phyloP scores from a whole-genome alignment of 1,140 invertebrate species.

The Geopemphigus sp. region DNA sequence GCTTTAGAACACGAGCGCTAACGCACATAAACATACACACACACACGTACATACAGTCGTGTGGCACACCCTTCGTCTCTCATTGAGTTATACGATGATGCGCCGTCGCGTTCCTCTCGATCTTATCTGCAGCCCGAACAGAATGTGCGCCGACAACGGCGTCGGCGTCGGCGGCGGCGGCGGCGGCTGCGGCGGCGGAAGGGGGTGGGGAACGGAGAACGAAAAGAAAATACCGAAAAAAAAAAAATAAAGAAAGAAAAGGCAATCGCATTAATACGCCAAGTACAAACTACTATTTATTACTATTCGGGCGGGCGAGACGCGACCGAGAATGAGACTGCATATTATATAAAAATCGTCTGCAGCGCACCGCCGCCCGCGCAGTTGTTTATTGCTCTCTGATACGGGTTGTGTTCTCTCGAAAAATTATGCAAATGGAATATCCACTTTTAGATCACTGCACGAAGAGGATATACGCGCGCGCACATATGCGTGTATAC shows the following conservation, averaged over 20 bases:
- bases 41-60: not conserved
- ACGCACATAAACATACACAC: not conserved
- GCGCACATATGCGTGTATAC: not conserved
- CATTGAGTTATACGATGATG: slow-evolving; percentile 44
- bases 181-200: no score
- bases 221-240: no score
- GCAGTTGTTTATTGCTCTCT: slow-evolving; percentile 43
- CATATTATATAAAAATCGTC: slow-evolving; percentile 45
- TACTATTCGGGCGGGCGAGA: slow-evolving; percentile 40
- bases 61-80: not conserved
- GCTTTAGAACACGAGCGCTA: not conserved
- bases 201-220: not conserved
- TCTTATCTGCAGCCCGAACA: slow-evolving; percentile 21
- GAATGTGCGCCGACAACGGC: slow-evolving; percentile 24
- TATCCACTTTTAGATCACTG: slow-evolving; percentile 19
- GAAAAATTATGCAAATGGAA: slow-evolving; percentile 47
- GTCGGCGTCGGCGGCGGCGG: not conserved
- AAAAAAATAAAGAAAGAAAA: slow-evolving; percentile 11
- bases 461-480: not conserved
- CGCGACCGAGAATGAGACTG: slow-evolving; percentile 34
- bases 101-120: slow-evolving; percentile 32
- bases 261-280: slow-evolving; percentile 49
- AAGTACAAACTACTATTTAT: slow-evolving; percentile 50
- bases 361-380: not conserved
- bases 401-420: slow-evolving; percentile 21